Percentiles rank a stretch among this genome's conserved stretches.
phyloP scores from a whole-genome alignment of 2,888 invertebrate genomes.

The Oscheius myriophilus region DNA sequence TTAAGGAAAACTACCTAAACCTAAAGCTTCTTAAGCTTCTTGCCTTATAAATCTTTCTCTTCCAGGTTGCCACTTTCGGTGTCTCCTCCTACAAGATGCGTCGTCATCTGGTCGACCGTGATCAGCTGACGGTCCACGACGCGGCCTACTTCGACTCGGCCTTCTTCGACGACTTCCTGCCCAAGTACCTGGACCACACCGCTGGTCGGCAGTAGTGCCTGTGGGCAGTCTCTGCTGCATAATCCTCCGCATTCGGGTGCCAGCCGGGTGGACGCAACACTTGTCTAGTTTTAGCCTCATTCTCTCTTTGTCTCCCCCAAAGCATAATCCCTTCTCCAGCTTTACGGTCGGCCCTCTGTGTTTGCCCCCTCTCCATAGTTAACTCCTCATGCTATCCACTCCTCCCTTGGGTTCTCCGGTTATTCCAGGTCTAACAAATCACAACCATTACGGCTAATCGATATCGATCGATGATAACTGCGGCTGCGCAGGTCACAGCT shows the following conservation, averaged over 20 bases:
- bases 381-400: slow-evolving; percentile 5
- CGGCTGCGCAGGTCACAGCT: slow-evolving; percentile 28
- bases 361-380: not conserved
- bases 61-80: slow-evolving; percentile 26
- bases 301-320: too few species aligned
- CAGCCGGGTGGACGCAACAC: not conserved
- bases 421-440: slow-evolving; percentile 1
- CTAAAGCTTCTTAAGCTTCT: too few species aligned
- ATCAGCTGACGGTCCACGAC: slow-evolving; percentile 27
- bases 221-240: slow-evolving; percentile 11
- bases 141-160: slow-evolving; percentile 48
- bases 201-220: not conserved
- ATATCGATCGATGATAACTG: slow-evolving; percentile 7
- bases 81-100: slow-evolving; percentile 18
- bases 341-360: slow-evolving; percentile 24
- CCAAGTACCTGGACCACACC: slow-evolving; percentile 19
- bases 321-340: slow-evolving; percentile 5
- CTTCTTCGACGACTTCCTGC: slow-evolving; percentile 55
- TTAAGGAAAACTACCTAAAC: too few species aligned
- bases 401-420: slow-evolving; percentile 1
- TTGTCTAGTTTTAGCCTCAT: too few species aligned
- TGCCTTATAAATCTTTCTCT: not conserved
- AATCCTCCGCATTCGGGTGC: slow-evolving; percentile 5
- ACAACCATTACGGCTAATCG: slow-evolving; percentile 19
- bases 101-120: slow-evolving; percentile 31